Evolutionary conservation across 2,888 invertebrate species (phyloP), one percentile per base, ranked within the genome.

Genomic region (Syritta pipiens): DNA sequence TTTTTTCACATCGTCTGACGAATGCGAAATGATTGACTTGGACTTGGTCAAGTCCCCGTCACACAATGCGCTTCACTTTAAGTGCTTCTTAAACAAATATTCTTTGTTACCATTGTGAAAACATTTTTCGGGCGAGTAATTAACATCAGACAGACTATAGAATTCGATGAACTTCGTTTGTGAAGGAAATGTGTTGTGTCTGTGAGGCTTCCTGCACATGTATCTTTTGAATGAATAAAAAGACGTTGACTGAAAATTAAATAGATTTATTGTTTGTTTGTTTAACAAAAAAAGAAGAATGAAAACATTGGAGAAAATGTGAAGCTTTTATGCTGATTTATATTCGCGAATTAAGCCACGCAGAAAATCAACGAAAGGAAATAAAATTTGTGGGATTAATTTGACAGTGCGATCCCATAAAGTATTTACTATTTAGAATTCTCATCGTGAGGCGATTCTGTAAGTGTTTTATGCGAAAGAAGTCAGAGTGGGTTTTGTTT

Each of bases 21-120:
- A 72, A 77, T 77, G 65, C 72, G 60, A 67, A 77, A 77, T 77
- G 77, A 72, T 77, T 60, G 42, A 76, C 49, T 76, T 57, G 59
- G 42, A 76, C 49, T 76, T 57, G 28, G 35, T 28, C 17, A 53
- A 24, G 51, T 44, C 53, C 62, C 63, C 57, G 44, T 76, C 37
- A 53, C 46, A 68, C 30, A 63, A 53, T 60, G 68, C 48, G 62
- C 49, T 67, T 59, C 24, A 24, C 7, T 24, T 32, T 65, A 20
- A 65, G 65, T 59, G 40, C 26, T 55, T 55, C 60, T 67, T 60
- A 67, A 72, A 30, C 53, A 76, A 53, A 65, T 63, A 44, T 63
- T 63, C 40, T 9, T 26, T 59, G 46, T 22, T 28, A 20, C 22
- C n/a, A 26, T 32, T 30, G 9, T 40, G 46, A 22, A 28, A 24